Evolutionary conservation across 2,113 vertebrate species (phyloP).

Genomic region (Neolamprologus modestus): DNA sequence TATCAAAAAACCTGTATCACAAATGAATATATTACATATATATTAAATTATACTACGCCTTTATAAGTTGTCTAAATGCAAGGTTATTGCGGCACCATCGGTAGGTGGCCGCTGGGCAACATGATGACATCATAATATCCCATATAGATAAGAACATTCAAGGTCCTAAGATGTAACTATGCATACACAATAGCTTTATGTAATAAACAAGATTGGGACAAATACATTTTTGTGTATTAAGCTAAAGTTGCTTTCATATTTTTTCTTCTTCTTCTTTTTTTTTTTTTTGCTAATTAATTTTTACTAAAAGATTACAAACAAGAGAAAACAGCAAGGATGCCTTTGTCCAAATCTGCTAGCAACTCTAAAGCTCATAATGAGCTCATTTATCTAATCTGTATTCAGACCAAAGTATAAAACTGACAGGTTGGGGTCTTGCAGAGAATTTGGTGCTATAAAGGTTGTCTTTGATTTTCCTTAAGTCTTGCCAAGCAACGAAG

Average conservation of each 20-base stretch:
- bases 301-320: not conserved
- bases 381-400: not conserved
- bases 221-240: not conserved
- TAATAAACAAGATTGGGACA: not conserved
- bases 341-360: not conserved
- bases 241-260: not conserved
- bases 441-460: not conserved
- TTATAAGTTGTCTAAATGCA: not conserved
- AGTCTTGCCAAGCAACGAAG: not conserved
- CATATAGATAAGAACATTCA: not conserved
- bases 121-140: not conserved
- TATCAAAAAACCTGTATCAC: not conserved
- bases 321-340: not conserved
- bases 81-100: fast-evolving
- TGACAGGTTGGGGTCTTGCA: not conserved
- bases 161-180: not conserved
- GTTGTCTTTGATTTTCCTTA: not conserved
- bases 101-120: not conserved
- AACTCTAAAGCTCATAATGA: not conserved
- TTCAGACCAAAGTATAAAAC: not conserved
- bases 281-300: not conserved
- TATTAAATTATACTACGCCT: not conserved
- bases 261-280: fast-evolving
- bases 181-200: not conserved
- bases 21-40: fast-evolving